Base-by-base conservation (phyloP, 2,113 vertebrate genomes). In the Peromyscus polionotus region DNA sequence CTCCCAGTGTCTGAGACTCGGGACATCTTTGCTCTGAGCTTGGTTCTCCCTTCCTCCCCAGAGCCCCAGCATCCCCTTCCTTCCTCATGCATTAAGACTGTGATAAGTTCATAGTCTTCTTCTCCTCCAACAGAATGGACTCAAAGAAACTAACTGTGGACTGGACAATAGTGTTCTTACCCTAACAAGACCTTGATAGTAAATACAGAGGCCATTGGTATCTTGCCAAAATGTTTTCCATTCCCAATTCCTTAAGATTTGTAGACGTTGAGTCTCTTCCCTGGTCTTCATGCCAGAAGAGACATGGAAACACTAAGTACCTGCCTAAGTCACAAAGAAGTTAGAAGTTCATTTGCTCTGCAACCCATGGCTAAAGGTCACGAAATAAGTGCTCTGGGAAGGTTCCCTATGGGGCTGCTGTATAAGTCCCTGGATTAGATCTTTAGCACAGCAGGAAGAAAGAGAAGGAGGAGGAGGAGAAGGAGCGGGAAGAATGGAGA, bases 161-260 rank as follows among this genome's bases (percentile, higher is more conserved):
- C 10, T 22, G 0, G 24, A 22, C 24, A 83, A 7, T 17, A 89
- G 39, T 48, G 31, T 5, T 93, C 39, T 67, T 31, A 36, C 33
- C 54, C 61, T 28, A 5, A 63, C 72, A 88, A 67, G 36, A 80
- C 42, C 9, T 31, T 93, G 42, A 91, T 84, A 92, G 70, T 90
- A 91, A 86, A 77, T 22, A 63, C 2, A 77, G n/a, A 83, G 54
- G 36, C 42, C 67, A 28, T 0, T 67, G 28, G 5, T 76, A 20
- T 73, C 81, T 87, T 96, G 61, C 33, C n/a, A 77, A 96, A 96
- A 75, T 7, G 33, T 42, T 88, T 96, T 89, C 48, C 42, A 36
- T 87, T 59, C 48, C 51, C 72, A 90, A 70, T 54, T 79, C 33
- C 59, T 89, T 87, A 31, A 54, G 65, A 96, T 79, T 88, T 73